These are phyloP conservation scores for Apostichopus leukothele DNA, from an alignment of 53 echinoderm and acorn worm species.

Conservation along the genomic window DNA sequence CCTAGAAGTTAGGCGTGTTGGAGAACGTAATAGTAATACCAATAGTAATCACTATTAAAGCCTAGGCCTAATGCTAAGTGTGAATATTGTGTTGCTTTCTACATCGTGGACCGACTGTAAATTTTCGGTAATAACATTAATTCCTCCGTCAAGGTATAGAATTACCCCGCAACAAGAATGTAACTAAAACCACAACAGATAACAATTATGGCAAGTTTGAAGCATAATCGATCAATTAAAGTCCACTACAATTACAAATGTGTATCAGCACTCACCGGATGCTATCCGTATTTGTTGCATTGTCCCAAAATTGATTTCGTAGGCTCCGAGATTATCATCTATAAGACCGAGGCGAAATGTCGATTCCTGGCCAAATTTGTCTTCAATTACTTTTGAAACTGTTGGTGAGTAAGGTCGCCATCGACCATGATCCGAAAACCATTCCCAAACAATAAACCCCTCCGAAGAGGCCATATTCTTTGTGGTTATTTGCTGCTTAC, in stretches of 20 bases:
- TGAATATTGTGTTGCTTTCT: too few relatives aligned
- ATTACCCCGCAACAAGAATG: too few relatives aligned
- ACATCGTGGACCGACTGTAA: too few relatives aligned
- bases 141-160: too few relatives aligned
- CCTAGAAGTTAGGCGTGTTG: too few relatives aligned
- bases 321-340: conserved; percentile 69
- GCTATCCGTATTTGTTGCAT: conserved; percentile 70
- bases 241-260: background rate
- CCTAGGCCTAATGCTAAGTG: too few relatives aligned
- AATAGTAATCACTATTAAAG: too few relatives aligned
- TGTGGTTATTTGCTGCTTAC: background rate
- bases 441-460: conserved; percentile 95
- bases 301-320: conserved; percentile 71
- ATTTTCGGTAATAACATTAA: too few relatives aligned
- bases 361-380: conserved; percentile 58
- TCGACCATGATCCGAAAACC: conserved; percentile 94
- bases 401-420: conserved; percentile 88
- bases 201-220: too few relatives aligned
- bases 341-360: conserved; percentile 62
- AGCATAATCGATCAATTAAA: background rate
- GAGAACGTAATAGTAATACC: too few relatives aligned
- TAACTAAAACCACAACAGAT: too few relatives aligned
- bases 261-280: conserved; percentile 59
- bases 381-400: conserved; percentile 77
- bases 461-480: conserved; percentile 37